Percentiles rank a stretch among this genome's conserved stretches.
phyloP scores from a whole-genome alignment of 2,113 vertebrate genomes.

The Pangasianodon hypophthalmus region DNA sequence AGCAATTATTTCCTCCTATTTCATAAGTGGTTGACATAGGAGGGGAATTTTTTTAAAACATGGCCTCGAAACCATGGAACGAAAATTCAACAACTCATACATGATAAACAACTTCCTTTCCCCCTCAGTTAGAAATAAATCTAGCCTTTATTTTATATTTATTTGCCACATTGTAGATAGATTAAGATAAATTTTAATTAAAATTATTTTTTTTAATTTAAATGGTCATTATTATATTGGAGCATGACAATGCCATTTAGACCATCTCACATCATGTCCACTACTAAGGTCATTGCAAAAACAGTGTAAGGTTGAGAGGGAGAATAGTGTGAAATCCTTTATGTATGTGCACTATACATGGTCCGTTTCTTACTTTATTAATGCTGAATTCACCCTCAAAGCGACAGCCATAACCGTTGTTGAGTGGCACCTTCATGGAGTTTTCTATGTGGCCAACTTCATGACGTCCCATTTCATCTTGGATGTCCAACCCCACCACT shows the following conservation, averaged over 20 bases:
- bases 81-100: no score
- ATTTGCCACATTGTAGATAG: not conserved
- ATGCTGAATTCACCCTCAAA: slow-evolving; percentile 96
- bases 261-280: not conserved
- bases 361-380: slow-evolving; percentile 85
- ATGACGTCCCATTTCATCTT: slow-evolving; percentile 98
- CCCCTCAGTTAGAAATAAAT: not conserved
- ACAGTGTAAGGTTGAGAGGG: not conserved
- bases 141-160: not conserved
- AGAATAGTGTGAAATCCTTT: not conserved
- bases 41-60: not conserved
- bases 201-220: not conserved
- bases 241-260: not conserved
- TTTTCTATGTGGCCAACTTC: slow-evolving; percentile 98
- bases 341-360: not conserved
- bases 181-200: not conserved
- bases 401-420: slow-evolving; percentile 88
- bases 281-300: not conserved
- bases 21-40: not conserved
- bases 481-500: slow-evolving; percentile 98
- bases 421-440: slow-evolving; percentile 93
- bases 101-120: no score
- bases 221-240: not conserved
- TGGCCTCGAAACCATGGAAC: not conserved
- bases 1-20: not conserved